phyloP scores from a whole-genome alignment of 2,797 vertebrate species.

The Lithobates sylvaticus region DNA sequence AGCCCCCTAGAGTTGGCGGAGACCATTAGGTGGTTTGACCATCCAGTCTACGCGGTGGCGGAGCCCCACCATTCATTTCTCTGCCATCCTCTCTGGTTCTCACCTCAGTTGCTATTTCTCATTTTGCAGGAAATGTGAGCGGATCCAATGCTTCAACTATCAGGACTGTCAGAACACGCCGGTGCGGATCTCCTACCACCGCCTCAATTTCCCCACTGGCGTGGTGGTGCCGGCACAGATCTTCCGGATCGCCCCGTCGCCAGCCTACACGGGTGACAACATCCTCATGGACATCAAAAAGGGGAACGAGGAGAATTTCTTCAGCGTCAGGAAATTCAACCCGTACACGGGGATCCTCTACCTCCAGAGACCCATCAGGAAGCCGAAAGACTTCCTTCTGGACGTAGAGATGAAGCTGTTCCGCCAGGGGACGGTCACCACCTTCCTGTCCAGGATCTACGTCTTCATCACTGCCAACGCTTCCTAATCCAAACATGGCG shows the following conservation, averaged over 20 bases:
- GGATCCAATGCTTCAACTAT: conserved; percentile 85
- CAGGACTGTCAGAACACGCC: conserved; percentile 91
- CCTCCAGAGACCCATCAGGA: conserved; percentile 84
- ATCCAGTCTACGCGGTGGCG: too few species aligned
- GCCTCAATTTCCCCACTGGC: conserved; percentile 94
- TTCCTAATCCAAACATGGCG: conserved; percentile 42
- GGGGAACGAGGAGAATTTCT: conserved; percentile 93
- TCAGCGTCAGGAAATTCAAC: conserved; percentile 90
- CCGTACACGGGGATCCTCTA: conserved; percentile 91
- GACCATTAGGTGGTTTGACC: too few species aligned
- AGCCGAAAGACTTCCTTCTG: conserved; percentile 88
- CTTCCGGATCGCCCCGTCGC: conserved; percentile 95
- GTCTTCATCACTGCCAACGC: conserved; percentile 90
- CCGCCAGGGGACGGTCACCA: conserved; percentile 87
- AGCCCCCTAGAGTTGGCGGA: too few species aligned
- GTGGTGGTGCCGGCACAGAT: conserved; percentile 92
- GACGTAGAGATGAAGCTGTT: conserved; percentile 97
- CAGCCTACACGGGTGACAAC: conserved; percentile 91
- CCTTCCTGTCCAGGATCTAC: conserved; percentile 86
- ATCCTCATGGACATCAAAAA: conserved; percentile 89
- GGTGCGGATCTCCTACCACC: conserved; percentile 91
- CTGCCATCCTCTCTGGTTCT: too few species aligned
- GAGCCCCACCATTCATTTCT: too few species aligned
- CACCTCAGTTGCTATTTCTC: not conserved
- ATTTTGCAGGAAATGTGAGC: conserved; percentile 87